Conservation (phyloP, 2,113 vertebrate genomes). For the Brienomyrus brachyistius region DNA sequence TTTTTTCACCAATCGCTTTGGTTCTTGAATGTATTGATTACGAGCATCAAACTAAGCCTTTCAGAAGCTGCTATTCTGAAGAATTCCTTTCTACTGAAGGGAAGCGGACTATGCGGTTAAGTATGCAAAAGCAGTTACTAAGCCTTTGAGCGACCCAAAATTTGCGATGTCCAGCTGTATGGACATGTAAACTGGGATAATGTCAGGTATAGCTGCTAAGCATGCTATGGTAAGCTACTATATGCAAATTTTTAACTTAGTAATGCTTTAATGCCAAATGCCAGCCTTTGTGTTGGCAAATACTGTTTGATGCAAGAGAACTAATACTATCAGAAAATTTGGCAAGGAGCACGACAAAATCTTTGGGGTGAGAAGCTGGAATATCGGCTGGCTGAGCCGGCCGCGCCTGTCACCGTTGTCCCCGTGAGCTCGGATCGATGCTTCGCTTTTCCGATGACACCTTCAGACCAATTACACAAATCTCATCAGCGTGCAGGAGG, state of each 20-base stretch:
- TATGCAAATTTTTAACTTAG: not conserved
- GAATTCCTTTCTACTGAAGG: not conserved
- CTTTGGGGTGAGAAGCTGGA: not conserved
- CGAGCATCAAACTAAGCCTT: not conserved
- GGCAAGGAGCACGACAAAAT: not conserved
- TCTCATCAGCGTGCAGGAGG: conserved; percentile 15
- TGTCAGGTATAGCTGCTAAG: not conserved
- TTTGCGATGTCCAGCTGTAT: not conserved
- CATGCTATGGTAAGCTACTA: not conserved
- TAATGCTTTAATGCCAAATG: not conserved
- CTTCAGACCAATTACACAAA: conserved; percentile 27
- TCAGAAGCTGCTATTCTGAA: not conserved
- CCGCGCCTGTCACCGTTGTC: not conserved
- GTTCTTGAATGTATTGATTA: not conserved
- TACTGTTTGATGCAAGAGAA: not conserved
- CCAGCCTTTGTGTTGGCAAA: not conserved
- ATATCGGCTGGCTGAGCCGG: not conserved
- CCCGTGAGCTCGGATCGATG: conserved; percentile 3
- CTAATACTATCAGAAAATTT: not conserved
- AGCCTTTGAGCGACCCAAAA: not conserved
- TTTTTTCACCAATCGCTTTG: not conserved
- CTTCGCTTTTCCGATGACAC: conserved; percentile 13
- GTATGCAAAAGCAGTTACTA: not conserved
- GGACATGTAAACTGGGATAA: not conserved
- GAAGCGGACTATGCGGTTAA: not conserved